phyloP scores from a whole-genome alignment of 1,140 invertebrate species.

The Pseudomyrmex pallidus region DNA sequence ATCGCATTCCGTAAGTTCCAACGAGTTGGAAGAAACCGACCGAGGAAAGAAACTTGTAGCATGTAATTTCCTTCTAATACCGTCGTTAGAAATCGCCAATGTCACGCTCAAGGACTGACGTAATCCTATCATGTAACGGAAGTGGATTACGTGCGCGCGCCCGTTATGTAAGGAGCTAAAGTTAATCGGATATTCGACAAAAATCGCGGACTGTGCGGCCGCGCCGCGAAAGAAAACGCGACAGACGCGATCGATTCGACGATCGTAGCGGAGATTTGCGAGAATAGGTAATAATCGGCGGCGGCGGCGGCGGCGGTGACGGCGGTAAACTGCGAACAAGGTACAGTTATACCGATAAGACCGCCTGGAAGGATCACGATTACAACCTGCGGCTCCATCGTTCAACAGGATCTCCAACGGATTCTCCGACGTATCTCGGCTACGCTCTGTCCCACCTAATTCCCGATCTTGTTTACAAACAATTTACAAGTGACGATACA shows the following conservation, averaged over 20 bases:
- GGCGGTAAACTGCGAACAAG: conserved; percentile 41
- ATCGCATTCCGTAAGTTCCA: conserved; percentile 21
- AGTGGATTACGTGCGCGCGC: conserved; percentile 19
- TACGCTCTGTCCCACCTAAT: conserved; percentile 67
- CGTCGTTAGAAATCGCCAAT: conserved; percentile 35
- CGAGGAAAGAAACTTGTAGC: neutral
- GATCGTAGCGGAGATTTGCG: conserved; percentile 55
- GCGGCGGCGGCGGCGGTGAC: conserved; percentile 7
- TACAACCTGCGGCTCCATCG: conserved; percentile 67
- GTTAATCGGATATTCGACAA: conserved; percentile 42
- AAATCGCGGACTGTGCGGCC: conserved; percentile 14
- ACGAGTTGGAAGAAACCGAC: neutral
- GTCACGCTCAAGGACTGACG: conserved; percentile 53
- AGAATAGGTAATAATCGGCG: conserved; percentile 44
- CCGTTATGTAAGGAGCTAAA: conserved; percentile 35
- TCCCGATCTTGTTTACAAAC: conserved; percentile 72
- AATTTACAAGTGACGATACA: conserved; percentile 25
- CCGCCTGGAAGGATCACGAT: conserved; percentile 73
- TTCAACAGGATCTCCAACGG: conserved; percentile 70
- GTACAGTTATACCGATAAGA: conserved; percentile 76
- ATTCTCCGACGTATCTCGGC: conserved; percentile 65
- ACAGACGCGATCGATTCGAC: conserved; percentile 41
- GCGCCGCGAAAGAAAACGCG: conserved; percentile 20
- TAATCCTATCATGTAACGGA: conserved; percentile 45
- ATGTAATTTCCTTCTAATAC: conserved; percentile 33